A percentile compares a stretch with the other conserved stretches of the same genome.
Conservation (phyloP, 35 echinoderm and acorn worm species). For the Lytechinus variegatus region DNA sequence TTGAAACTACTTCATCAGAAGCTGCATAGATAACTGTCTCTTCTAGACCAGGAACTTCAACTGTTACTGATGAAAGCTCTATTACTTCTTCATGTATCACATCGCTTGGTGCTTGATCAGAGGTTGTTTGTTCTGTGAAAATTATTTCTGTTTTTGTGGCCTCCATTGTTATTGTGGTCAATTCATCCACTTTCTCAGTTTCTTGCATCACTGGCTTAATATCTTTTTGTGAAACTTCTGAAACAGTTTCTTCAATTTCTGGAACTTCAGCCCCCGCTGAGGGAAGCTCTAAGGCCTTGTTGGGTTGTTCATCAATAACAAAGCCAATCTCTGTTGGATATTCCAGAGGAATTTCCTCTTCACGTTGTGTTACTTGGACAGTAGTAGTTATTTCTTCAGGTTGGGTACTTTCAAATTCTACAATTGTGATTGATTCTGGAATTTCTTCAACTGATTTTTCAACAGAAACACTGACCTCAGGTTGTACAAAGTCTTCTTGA, state of each 20-base stretch:
- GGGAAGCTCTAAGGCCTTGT: not conserved
- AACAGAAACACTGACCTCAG: slow-evolving; percentile 17
- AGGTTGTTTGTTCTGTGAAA: not conserved
- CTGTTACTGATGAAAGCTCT: slow-evolving; percentile 15
- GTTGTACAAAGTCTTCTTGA: not conserved
- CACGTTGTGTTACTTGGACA: not conserved
- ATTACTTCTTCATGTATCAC: slow-evolving; percentile 46
- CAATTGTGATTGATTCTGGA: not conserved
- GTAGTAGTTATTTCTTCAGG: not conserved
- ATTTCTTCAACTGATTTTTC: not conserved
- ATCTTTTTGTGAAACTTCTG: not conserved
- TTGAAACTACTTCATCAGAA: not conserved
- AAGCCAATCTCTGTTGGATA: not conserved
- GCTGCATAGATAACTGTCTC: not conserved
- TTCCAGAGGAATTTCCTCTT: not conserved
- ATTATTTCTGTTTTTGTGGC: not conserved
- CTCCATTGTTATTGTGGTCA: not conserved
- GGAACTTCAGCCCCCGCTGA: slow-evolving; percentile 30
- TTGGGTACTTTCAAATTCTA: not conserved
- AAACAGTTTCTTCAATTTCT: slow-evolving; percentile 27
- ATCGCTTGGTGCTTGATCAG: slow-evolving; percentile 48
- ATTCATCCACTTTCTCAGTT: not conserved
- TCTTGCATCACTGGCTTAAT: not conserved
- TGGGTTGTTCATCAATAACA: not conserved
- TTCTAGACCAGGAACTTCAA: slow-evolving; percentile 44